A percentile compares a stretch with the other conserved stretches of the same genome.
These are phyloP conservation scores for Ophion ventricosus DNA, from an alignment of 2,888 invertebrate genomes.

Conservation along the genomic window DNA sequence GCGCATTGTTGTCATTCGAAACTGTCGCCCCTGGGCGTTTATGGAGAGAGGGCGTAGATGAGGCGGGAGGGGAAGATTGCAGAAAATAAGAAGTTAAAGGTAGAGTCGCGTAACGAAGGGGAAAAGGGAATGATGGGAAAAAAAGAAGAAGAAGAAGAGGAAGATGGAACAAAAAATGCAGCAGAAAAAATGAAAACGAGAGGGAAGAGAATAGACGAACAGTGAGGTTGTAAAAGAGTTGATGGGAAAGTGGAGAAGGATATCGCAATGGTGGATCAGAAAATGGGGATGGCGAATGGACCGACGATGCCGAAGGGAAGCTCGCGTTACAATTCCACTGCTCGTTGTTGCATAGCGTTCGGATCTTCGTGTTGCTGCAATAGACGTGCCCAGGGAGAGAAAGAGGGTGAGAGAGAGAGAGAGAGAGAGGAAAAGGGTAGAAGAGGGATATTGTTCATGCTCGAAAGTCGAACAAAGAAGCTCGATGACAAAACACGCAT, in stretches of 20 bases:
- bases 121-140: constrained; percentile 34
- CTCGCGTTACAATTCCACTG: constrained; percentile 44
- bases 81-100: constrained; percentile 58
- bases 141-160: constrained; percentile 5
- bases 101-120: constrained; percentile 57
- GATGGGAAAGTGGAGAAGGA: constrained; percentile 51
- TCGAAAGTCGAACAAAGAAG: constrained; percentile 78
- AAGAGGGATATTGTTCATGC: constrained; percentile 75
- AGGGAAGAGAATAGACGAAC: constrained; percentile 51
- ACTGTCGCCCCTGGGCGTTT: constrained; percentile 63
- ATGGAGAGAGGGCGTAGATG: constrained; percentile 41
- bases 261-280: constrained; percentile 71
- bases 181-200: constrained; percentile 28
- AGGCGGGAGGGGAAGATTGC: background rate
- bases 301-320: constrained; percentile 61
- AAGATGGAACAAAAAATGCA: background rate
- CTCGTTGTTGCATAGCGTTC: constrained; percentile 50
- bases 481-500: constrained; percentile 80
- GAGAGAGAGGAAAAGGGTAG: background rate
- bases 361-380: constrained; percentile 45
- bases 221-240: constrained; percentile 55
- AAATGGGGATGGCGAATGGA: constrained; percentile 67
- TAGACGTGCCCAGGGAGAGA: constrained; percentile 61
- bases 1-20: constrained; percentile 59
- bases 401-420: constrained; percentile 57